Evolutionary conservation across 2,888 invertebrate genomes (phyloP).

Genomic region (Ichneumoninae sp.): DNA sequence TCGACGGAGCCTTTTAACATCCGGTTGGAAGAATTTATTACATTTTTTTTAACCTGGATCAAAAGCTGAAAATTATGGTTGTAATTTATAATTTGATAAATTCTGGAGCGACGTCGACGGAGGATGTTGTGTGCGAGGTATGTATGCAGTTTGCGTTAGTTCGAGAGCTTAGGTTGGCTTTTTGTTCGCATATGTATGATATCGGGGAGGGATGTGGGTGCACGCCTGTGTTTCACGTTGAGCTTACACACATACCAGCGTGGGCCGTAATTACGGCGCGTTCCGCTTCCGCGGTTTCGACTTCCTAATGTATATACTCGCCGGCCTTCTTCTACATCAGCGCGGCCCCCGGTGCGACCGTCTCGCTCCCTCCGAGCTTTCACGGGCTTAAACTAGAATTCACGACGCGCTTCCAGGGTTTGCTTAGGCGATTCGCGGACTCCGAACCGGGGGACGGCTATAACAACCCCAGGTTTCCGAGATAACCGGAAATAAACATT

Average conservation of each 20-base stretch:
- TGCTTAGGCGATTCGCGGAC: constrained; percentile 15
- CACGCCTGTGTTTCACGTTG: constrained; percentile 14
- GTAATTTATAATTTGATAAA: neutral
- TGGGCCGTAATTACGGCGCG: constrained; percentile 53
- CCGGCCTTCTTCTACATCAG: constrained; percentile 21
- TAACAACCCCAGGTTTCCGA: constrained; percentile 4
- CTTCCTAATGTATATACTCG: constrained; percentile 59
- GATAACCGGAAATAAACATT: constrained; percentile 24
- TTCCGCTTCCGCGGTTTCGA: constrained; percentile 60
- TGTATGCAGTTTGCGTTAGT: constrained; percentile 14
- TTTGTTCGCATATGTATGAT: constrained; percentile 24
- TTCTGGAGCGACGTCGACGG: neutral
- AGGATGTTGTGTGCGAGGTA: neutral
- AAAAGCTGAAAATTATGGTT: neutral
- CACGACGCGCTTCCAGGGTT: neutral
- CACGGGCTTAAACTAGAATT: constrained; percentile 7
- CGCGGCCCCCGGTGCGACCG: neutral
- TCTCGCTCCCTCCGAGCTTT: constrained; percentile 4
- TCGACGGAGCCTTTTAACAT: neutral
- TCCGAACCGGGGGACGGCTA: neutral
- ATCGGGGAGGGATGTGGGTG: constrained; percentile 4
- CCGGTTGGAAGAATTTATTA: constrained; percentile 9
- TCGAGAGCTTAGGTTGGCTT: constrained; percentile 31
- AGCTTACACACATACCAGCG: constrained; percentile 5
- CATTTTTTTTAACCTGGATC: constrained; percentile 15